Evolutionary conservation across 1,140 invertebrate genomes (phyloP).

Genomic region (Drosophila watanabei): DNA sequence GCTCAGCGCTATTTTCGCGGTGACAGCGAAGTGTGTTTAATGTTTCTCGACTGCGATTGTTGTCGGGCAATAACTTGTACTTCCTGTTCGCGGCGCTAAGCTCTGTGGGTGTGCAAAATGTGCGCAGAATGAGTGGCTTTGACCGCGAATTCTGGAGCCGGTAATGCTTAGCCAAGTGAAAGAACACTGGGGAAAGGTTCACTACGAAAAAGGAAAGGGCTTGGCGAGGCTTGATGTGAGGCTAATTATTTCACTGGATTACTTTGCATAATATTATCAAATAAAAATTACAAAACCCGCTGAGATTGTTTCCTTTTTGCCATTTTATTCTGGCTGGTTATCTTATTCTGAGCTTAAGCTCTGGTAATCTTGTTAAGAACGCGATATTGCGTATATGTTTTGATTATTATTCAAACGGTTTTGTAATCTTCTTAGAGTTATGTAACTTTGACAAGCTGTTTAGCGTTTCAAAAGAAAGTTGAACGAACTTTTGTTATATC

Average conservation of each 20-base stretch:
- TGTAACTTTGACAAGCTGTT: constrained; percentile 8
- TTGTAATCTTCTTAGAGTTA: constrained; percentile 16
- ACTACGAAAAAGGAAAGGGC: constrained; percentile 22
- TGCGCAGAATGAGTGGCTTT: constrained; percentile 17
- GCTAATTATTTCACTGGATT: constrained; percentile 26
- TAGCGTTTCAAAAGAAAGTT: not conserved
- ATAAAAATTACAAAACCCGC: not conserved
- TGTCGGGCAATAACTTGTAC: constrained; percentile 65
- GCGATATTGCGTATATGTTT: not conserved
- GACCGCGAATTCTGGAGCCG: constrained; percentile 40
- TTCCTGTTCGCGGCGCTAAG: constrained; percentile 74
- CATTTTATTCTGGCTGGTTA: constrained; percentile 4
- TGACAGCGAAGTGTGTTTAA: constrained; percentile 66
- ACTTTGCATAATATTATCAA: not conserved
- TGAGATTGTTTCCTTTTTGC: not conserved
- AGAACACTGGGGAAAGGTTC: constrained; percentile 45
- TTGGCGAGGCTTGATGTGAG: constrained; percentile 6
- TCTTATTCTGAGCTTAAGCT: constrained; percentile 1
- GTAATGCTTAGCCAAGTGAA: constrained; percentile 37
- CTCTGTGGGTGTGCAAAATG: constrained; percentile 68
- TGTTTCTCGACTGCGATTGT: constrained; percentile 62
- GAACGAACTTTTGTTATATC: constrained; percentile 18
- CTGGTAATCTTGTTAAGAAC: constrained; percentile 19
- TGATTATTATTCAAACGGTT: constrained; percentile 10
- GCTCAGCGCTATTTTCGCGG: constrained; percentile 54